phyloP scores from a whole-genome alignment of 2,113 vertebrate species.

The Salminus brasiliensis region DNA sequence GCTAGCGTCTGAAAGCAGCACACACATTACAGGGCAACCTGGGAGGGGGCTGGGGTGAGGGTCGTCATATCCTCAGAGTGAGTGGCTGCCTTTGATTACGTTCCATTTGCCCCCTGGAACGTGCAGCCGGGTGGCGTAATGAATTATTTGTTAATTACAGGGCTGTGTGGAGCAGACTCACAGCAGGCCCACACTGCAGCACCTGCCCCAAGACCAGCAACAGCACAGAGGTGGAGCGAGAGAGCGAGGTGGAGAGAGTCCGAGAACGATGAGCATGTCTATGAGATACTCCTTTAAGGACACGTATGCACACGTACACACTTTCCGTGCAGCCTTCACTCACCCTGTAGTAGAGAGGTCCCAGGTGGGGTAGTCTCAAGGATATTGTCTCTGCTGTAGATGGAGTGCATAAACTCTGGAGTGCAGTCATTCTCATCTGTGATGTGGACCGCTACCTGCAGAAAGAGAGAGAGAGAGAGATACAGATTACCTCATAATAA shows the following conservation, averaged over 20 bases:
- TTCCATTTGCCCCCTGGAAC: slow-evolving; percentile 47
- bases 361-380: slow-evolving; percentile 80
- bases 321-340: background rate
- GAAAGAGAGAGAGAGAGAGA: background rate
- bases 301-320: no score
- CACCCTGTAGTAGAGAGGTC: slow-evolving; percentile 86
- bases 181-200: slow-evolving; percentile 34
- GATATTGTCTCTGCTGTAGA: slow-evolving; percentile 86
- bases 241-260: slow-evolving; percentile 5
- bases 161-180: slow-evolving; percentile 24
- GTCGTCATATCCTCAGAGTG: background rate
- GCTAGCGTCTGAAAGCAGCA: background rate
- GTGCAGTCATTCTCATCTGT: slow-evolving; percentile 88
- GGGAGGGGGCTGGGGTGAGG: background rate
- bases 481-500: background rate
- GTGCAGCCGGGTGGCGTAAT: slow-evolving; percentile 30
- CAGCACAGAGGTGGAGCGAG: background rate
- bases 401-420: slow-evolving; percentile 86
- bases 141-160: slow-evolving; percentile 54
- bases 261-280: no score
- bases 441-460: slow-evolving; percentile 82
- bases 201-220: slow-evolving; percentile 12
- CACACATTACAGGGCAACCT: background rate
- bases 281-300: background rate
- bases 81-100: slow-evolving; percentile 39